A percentile compares a stretch with the other conserved stretches of the same genome.
phyloP scores from a whole-genome alignment of 1,140 invertebrate genomes.

The Panagrolaimus sp. region DNA sequence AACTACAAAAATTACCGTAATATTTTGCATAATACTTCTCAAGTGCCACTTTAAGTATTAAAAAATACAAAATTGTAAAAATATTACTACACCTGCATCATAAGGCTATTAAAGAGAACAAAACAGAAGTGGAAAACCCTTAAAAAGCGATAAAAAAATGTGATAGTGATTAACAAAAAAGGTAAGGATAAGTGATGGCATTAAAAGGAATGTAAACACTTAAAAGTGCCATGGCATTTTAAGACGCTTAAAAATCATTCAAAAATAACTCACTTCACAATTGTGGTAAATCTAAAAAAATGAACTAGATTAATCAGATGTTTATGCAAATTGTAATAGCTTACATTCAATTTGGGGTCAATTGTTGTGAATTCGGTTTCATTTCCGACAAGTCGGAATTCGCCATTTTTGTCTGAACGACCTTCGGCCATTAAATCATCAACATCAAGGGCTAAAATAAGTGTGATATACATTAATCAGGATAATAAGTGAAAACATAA shows the following conservation, averaged over 20 bases:
- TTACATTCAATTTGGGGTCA: constrained; percentile 35
- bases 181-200: constrained; percentile 21
- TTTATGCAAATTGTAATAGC: neutral
- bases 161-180: neutral
- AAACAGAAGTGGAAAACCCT: no score
- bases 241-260: neutral
- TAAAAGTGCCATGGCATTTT: neutral
- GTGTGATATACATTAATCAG: neutral
- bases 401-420: constrained; percentile 38
- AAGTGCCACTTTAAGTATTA: no score
- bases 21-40: no score
- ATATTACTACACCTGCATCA: no score
- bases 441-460: constrained; percentile 28
- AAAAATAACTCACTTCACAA: constrained; percentile 21
- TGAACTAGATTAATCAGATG: neutral
- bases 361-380: constrained; percentile 45
- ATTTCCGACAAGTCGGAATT: constrained; percentile 37
- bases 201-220: constrained; percentile 27
- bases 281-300: constrained; percentile 35
- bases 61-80: no score
- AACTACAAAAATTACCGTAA: no score
- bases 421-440: constrained; percentile 49
- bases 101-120: no score
- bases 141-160: no score
- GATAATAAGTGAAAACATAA: neutral